Evolutionary conservation across 2,888 invertebrate genomes (phyloP).

Genomic region (Myopa tessellatipennis): DNA sequence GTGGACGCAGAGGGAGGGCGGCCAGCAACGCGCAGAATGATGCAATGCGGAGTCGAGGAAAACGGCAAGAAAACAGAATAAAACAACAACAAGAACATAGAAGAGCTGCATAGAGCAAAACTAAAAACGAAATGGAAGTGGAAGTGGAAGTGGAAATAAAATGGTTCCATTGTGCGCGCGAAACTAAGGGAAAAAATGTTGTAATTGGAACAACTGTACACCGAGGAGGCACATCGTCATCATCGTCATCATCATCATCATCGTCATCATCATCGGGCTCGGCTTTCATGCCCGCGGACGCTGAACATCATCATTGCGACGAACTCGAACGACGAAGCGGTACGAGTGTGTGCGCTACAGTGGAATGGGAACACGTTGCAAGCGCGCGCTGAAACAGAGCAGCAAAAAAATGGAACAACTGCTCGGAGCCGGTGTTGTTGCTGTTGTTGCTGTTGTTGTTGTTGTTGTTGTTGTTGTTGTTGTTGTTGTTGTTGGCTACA

Average conservation of each 20-base stretch:
- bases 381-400: not conserved
- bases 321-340: not conserved
- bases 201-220: slow-evolving; percentile 64
- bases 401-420: slow-evolving; percentile 43
- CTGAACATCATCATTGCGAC: slow-evolving; percentile 15
- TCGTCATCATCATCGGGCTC: slow-evolving; percentile 8
- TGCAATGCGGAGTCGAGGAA: slow-evolving; percentile 4
- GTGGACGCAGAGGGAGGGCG: slow-evolving; percentile 22
- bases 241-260: slow-evolving; percentile 7
- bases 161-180: slow-evolving; percentile 59
- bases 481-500: not conserved
- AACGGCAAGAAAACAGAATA: not conserved
- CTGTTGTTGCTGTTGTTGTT: slow-evolving; percentile 1
- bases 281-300: not conserved
- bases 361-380: slow-evolving; percentile 29
- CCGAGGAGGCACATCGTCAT: slow-evolving; percentile 11
- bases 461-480: not conserved
- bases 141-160: slow-evolving; percentile 46
- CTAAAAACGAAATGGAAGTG: slow-evolving; percentile 34
- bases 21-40: not conserved
- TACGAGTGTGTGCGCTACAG: not conserved
- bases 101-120: slow-evolving; percentile 7
- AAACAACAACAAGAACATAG: not conserved
- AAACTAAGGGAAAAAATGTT: slow-evolving; percentile 62
- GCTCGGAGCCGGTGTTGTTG: slow-evolving; percentile 1